These are phyloP conservation scores for Lepeophtheirus nordmannii DNA, from an alignment of 2,888 invertebrate species.

Conservation along the genomic window DNA sequence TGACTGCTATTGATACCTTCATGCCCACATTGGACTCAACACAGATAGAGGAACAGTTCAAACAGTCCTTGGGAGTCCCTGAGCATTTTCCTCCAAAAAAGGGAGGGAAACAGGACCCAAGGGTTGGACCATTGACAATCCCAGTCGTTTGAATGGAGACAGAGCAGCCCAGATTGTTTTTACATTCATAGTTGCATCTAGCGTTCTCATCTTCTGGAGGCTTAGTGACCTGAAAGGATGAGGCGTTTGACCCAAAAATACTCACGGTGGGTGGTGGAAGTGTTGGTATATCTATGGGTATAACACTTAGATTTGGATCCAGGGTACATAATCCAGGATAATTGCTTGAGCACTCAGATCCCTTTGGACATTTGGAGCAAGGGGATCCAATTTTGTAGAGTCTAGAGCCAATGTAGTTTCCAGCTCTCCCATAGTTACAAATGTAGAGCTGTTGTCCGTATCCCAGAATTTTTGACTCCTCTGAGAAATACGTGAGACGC, in stretches of 20 bases:
- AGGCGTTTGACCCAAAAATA: not conserved
- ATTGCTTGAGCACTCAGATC: slow-evolving; percentile 30
- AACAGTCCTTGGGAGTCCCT: slow-evolving; percentile 2
- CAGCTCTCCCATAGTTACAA: slow-evolving; percentile 63
- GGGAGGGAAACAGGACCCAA: slow-evolving; percentile 20
- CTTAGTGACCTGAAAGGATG: not conserved
- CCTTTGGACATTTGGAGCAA: slow-evolving; percentile 32
- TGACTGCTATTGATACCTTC: not conserved
- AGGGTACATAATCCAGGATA: slow-evolving; percentile 31
- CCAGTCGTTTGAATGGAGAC: not conserved
- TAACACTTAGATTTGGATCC: not conserved
- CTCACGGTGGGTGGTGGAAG: not conserved
- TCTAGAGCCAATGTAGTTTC: slow-evolving; percentile 32
- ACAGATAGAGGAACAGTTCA: not conserved
- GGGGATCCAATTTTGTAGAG: slow-evolving; percentile 33
- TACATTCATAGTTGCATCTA: slow-evolving; percentile 8
- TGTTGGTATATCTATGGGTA: not conserved
- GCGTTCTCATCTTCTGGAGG: slow-evolving; percentile 5
- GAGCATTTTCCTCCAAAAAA: slow-evolving; percentile 16
- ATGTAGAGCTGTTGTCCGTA: slow-evolving; percentile 41
- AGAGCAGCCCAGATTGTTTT: slow-evolving; percentile 1
- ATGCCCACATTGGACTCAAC: not conserved
- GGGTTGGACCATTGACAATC: not conserved
- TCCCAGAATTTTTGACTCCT: not conserved
- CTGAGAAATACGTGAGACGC: slow-evolving; percentile 40